These are phyloP conservation scores for Drosophila formosana DNA, from an alignment of 2,888 invertebrate genomes.

Conservation along the genomic window DNA sequence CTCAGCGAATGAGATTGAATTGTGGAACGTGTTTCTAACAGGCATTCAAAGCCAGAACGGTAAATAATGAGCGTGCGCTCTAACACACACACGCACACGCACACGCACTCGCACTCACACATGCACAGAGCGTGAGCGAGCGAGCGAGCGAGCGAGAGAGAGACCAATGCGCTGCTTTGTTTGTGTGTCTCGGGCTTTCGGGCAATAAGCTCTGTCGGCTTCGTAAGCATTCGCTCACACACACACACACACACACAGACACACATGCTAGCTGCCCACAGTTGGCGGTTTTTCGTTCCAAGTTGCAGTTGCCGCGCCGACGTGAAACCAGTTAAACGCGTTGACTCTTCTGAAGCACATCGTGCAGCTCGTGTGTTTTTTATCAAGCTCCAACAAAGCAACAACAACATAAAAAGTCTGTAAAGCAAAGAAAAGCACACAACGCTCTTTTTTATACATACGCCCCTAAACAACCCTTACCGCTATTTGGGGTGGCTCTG, in stretches of 20 bases:
- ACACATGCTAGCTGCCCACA: conserved; percentile 11
- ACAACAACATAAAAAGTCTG: neutral
- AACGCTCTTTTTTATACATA: conserved; percentile 47
- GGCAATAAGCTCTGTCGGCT: conserved; percentile 23
- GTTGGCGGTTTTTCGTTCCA: conserved; percentile 50
- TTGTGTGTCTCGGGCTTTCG: conserved; percentile 21
- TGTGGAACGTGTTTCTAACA: conserved; percentile 77
- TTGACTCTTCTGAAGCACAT: conserved; percentile 59
- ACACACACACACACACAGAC: conserved; percentile 27
- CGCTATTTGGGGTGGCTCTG: conserved; percentile 61
- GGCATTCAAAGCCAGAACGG: conserved; percentile 62
- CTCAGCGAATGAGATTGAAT: conserved; percentile 53
- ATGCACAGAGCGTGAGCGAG: conserved; percentile 15
- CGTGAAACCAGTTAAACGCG: conserved; percentile 81
- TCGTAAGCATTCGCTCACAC: conserved; percentile 30
- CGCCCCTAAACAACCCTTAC: conserved; percentile 68
- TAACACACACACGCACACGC: conserved; percentile 21
- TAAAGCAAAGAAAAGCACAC: conserved; percentile 11
- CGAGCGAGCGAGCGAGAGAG: conserved; percentile 33
- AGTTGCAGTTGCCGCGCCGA: conserved; percentile 74
- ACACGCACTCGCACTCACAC: conserved; percentile 6
- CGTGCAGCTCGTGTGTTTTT: conserved; percentile 64
- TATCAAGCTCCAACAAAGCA: conserved; percentile 37
- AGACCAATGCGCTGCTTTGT: conserved; percentile 25
- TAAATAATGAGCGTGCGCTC: conserved; percentile 62